phyloP scores from a whole-genome alignment of 2,888 invertebrate genomes.

The Charanyca ferruginea region DNA sequence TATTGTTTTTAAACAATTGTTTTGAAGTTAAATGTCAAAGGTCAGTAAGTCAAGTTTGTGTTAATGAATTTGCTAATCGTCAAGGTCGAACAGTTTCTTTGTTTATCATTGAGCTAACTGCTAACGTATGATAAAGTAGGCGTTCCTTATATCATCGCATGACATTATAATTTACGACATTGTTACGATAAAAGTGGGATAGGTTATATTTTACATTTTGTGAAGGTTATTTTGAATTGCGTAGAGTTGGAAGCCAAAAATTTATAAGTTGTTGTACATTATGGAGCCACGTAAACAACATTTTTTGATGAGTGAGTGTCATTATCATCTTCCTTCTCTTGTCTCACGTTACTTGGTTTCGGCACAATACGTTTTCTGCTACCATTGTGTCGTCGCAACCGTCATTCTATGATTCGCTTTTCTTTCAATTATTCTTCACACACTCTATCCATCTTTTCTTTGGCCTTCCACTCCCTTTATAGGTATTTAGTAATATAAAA shows the following conservation, averaged over 20 bases:
- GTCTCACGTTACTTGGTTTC: too few relatives aligned
- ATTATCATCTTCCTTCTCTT: too few relatives aligned
- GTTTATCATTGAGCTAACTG: constrained; percentile 15
- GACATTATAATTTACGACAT: constrained; percentile 23
- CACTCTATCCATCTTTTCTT: too few relatives aligned
- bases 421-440: too few relatives aligned
- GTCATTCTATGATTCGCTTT: too few relatives aligned
- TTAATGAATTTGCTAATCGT: constrained; percentile 51
- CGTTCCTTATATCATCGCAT: constrained; percentile 27
- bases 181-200: constrained; percentile 33
- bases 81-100: constrained; percentile 43
- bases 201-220: constrained; percentile 33
- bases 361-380: too few relatives aligned
- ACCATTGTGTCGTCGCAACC: too few relatives aligned
- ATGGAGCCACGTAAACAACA: not conserved
- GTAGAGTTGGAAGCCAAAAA: constrained; percentile 8
- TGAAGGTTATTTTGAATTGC: constrained; percentile 26
- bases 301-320: too few relatives aligned
- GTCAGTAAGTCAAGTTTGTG: constrained; percentile 54
- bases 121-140: constrained; percentile 7
- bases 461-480: too few relatives aligned
- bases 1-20: constrained; percentile 7
- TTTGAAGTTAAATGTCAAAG: constrained; percentile 48
- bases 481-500: too few relatives aligned
- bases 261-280: not conserved